A percentile compares a stretch with the other conserved stretches of the same genome.
phyloP scores from a whole-genome alignment of 2,888 invertebrate species.

The Lasioglossum pauxillum region DNA sequence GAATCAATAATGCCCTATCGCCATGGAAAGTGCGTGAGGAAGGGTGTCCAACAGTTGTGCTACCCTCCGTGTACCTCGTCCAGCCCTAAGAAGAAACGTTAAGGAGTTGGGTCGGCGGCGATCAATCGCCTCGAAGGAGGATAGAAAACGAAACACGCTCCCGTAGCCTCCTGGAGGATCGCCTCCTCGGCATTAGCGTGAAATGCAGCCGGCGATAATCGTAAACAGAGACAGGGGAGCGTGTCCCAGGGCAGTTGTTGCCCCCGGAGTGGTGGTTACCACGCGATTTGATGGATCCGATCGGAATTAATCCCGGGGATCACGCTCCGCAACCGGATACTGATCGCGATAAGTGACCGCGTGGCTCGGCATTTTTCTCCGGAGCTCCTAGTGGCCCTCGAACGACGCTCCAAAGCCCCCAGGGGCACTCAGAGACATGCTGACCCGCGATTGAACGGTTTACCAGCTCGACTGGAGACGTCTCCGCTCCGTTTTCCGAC shows the following conservation, averaged over 20 bases:
- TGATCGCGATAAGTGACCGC: slow-evolving; percentile 45
- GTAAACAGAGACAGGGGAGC: slow-evolving; percentile 37
- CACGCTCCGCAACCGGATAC: slow-evolving; percentile 14
- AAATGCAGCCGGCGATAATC: slow-evolving; percentile 48
- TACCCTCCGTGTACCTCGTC: not conserved
- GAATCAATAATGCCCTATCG: slow-evolving; percentile 36
- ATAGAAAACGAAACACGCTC: not conserved
- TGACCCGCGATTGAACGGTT: not conserved
- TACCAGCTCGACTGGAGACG: not conserved
- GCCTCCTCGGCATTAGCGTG: slow-evolving; percentile 20
- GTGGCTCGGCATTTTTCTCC: slow-evolving; percentile 16
- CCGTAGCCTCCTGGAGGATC: not conserved
- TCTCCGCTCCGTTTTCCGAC: not conserved
- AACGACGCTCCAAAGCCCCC: not conserved
- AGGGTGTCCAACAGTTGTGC: slow-evolving; percentile 14
- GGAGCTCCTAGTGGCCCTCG: not conserved
- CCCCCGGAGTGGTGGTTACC: slow-evolving; percentile 50
- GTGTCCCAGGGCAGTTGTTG: slow-evolving; percentile 47
- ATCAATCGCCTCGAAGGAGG: slow-evolving; percentile 2
- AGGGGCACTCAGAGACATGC: not conserved
- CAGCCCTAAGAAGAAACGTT: not conserved
- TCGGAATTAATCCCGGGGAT: slow-evolving; percentile 41
- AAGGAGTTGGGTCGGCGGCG: not conserved
- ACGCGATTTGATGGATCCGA: slow-evolving; percentile 66
- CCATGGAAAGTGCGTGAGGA: slow-evolving; percentile 11